These are phyloP conservation scores for Lucinisca nassula DNA, from an alignment of 2,888 invertebrate species.

Conservation along the genomic window DNA sequence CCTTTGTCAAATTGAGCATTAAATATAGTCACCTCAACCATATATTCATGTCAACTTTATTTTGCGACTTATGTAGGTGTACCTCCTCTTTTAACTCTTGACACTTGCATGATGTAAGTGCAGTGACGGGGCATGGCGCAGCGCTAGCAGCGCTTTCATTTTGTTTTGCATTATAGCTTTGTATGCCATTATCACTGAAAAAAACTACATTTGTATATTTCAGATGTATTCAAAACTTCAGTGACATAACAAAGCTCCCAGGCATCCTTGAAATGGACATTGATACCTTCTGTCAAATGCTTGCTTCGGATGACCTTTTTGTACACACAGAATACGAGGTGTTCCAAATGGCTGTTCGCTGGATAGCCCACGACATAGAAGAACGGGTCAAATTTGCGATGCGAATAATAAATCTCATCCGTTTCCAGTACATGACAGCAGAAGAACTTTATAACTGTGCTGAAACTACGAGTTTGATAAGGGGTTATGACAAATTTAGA, in stretches of 20 bases:
- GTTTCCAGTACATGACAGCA: slow-evolving; percentile 77
- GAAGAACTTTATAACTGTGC: slow-evolving; percentile 76
- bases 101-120: no score
- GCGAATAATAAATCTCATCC: slow-evolving; percentile 69
- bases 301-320: slow-evolving; percentile 70
- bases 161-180: no score
- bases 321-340: slow-evolving; percentile 79
- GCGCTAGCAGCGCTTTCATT: no score
- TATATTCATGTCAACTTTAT: no score
- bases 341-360: slow-evolving; percentile 76
- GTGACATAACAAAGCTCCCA: slow-evolving; percentile 22
- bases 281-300: slow-evolving; percentile 65
- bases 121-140: no score
- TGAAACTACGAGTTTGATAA: slow-evolving; percentile 73
- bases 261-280: slow-evolving; percentile 66
- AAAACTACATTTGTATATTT: neutral
- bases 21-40: no score
- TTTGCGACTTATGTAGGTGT: no score
- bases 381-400: slow-evolving; percentile 68
- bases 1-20: no score
- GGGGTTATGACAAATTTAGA: slow-evolving; percentile 68
- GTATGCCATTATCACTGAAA: no score
- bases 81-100: no score
- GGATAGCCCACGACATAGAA: slow-evolving; percentile 75
- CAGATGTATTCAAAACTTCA: slow-evolving; percentile 42